Evolutionary conservation across 2,888 invertebrate species (phyloP), one percentile per base, ranked within the genome.

Genomic region (Caenorhabditis macrosperma): DNA sequence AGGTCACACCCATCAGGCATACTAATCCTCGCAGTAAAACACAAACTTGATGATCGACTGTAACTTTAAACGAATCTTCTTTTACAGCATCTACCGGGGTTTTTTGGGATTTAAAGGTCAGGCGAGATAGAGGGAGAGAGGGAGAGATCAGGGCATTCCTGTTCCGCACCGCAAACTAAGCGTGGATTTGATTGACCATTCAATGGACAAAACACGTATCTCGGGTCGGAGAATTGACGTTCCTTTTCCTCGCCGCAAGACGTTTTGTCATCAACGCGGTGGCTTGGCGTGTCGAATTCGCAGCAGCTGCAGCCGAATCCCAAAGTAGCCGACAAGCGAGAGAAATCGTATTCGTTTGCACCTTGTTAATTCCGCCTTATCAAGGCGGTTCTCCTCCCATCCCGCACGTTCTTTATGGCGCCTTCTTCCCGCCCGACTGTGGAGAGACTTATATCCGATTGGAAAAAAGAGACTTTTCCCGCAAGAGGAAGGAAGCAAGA

Each of bases 361-460:
- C 74, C 74, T 74, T 64, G 74, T 74, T 38, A 63, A 48, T 72
- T 44, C 54, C 59, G 35, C 60, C 60, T 64, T 74, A 74, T 74
- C 74, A 74, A 50, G 26, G 28, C 44, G 35, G 1, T 44, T 52
- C 30, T 33, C 20, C 52, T 54, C 48, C 30, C 50, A 38, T 60
- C 69, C 69, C 69, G 69, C 69, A 60, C 69, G 69, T 69, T 60
- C 35, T 59, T 50, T 44, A 33, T 46, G n/a, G 59, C 52, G 30
- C 30, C 54, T 20, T 28, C 46, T n/a, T n/a, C 44, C 50, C 26
- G 41, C 33, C 15, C 41, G 46, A 30, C 50, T 44, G 9, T 26
- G 26, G 20, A 41, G 28, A 28, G 50, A 20, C 64, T 52, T 30
- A 71, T 54, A 71, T 61, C 71, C 61, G 41, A 61, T 44, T 26